Percentiles rank a stretch among this genome's conserved stretches.
phyloP scores from a whole-genome alignment of 2,888 invertebrate genomes.

The Allolobophora icterica region DNA sequence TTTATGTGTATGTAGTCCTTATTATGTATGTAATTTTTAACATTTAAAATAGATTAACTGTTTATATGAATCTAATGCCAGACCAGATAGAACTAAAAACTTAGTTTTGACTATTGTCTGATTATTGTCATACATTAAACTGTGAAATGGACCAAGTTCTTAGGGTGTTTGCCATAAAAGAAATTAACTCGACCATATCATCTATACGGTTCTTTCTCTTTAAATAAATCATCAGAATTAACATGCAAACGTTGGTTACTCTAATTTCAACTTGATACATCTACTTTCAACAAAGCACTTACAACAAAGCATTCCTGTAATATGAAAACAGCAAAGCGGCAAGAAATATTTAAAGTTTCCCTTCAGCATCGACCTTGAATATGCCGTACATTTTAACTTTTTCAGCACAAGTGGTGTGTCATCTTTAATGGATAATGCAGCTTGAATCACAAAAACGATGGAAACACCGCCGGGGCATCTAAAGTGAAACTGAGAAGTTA shows the following conservation, averaged over 20 bases:
- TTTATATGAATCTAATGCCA: not conserved
- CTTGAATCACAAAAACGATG: not conserved
- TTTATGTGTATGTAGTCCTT: not conserved
- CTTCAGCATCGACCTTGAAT: not conserved
- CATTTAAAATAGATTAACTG: not conserved
- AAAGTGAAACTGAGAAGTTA: not conserved
- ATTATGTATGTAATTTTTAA: not conserved
- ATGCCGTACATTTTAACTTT: not conserved
- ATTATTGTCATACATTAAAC: not conserved
- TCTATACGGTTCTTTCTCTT: not conserved
- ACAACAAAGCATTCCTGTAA: not conserved
- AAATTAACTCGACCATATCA: not conserved
- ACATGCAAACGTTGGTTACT: not conserved
- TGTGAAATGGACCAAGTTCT: conserved; percentile 5
- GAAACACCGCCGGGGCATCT: not conserved
- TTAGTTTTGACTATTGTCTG: not conserved
- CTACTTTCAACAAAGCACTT: not conserved
- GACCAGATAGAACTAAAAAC: not conserved
- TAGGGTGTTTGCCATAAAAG: not conserved
- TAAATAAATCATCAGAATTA: not conserved
- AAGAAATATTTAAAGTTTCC: not conserved
- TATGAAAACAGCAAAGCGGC: not conserved
- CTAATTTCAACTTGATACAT: not conserved
- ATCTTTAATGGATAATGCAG: not conserved
- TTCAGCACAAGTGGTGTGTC: not conserved